Evolutionary conservation across 2,113 vertebrate genomes (phyloP), one percentile per base, ranked within the genome.

Genomic region (Parus major): DNA sequence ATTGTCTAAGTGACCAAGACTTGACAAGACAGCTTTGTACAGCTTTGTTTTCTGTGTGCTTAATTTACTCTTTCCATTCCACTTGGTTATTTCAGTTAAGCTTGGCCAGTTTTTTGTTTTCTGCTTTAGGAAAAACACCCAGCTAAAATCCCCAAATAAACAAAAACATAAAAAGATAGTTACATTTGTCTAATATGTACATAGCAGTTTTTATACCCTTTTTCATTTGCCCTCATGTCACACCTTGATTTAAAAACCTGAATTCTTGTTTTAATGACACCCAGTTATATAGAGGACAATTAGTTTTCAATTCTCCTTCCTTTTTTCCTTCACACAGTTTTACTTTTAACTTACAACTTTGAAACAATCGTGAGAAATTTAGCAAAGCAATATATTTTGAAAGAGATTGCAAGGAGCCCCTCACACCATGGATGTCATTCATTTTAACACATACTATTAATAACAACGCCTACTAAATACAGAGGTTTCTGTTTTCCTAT

Each of bases 181-280:
- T 63, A 17, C 0, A 15, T 12, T 77, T 11, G 0, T 11, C 35
- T 50, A 31, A 28, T 39, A 56, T 33, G 5, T 16, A 71, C 52
- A 90, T 42, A 14, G 49, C 0, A 0, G 55, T 52, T 75, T 53
- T 53, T 18, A 53, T 29, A 41, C 1, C 1, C 2, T 8, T 15
- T 76, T 69, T 63, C 6, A 41, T 55, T 64, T 75, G 5, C 5
- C 15, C 12, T 71, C 7, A 15, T 80, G 8, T 52, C 6, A 61
- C 36, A 71, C 5, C 5, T 35, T 18, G 5, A 52, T 61, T 46
- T 81, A 5, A 72, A 85, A 80, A 77, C 25, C 29, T 57, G 28
- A 72, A 53, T 69, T 64, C 31, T 36, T 63, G 2, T 50, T 78
- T 76, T 75, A 68, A 52, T 42, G 11, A 42, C 69, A 17, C 11